Evolutionary conservation across 2,797 vertebrate genomes (phyloP).

Genomic region (Gobio occitaniae): DNA sequence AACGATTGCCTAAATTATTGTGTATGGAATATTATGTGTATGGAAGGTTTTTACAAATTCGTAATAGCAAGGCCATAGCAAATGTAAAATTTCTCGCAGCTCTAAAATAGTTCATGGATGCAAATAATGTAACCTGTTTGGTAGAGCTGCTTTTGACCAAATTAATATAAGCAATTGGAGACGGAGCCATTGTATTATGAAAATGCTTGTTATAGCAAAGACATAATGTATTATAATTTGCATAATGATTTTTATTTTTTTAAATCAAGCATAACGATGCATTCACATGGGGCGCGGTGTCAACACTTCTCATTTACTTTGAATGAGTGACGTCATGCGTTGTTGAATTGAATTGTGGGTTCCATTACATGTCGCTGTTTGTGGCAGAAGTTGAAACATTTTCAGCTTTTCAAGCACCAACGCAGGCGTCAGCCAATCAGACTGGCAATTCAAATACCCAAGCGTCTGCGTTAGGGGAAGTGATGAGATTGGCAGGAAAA

Average conservation of each 20-base stretch:
- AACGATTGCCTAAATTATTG: not conserved
- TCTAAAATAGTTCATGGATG: not conserved
- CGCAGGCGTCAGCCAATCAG: too few relatives aligned
- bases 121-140: not conserved
- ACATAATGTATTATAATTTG: not conserved
- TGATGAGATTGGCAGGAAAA: too few relatives aligned
- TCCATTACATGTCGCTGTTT: too few relatives aligned
- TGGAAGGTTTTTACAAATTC: not conserved
- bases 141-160: not conserved
- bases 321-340: too few relatives aligned
- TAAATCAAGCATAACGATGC: not conserved
- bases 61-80: not conserved
- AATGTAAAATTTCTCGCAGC: not conserved
- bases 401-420: too few relatives aligned
- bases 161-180: not conserved
- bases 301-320: too few relatives aligned
- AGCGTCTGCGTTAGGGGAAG: too few relatives aligned
- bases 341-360: too few relatives aligned
- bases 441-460: too few relatives aligned
- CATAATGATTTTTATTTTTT: too few relatives aligned
- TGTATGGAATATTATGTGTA: not conserved
- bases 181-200: not conserved
- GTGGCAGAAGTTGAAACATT: too few relatives aligned
- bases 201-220: not conserved
- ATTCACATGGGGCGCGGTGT: too few relatives aligned